These are phyloP conservation scores for Lepeophtheirus nordmannii DNA, from an alignment of 2,888 invertebrate species.

Conservation along the genomic window DNA sequence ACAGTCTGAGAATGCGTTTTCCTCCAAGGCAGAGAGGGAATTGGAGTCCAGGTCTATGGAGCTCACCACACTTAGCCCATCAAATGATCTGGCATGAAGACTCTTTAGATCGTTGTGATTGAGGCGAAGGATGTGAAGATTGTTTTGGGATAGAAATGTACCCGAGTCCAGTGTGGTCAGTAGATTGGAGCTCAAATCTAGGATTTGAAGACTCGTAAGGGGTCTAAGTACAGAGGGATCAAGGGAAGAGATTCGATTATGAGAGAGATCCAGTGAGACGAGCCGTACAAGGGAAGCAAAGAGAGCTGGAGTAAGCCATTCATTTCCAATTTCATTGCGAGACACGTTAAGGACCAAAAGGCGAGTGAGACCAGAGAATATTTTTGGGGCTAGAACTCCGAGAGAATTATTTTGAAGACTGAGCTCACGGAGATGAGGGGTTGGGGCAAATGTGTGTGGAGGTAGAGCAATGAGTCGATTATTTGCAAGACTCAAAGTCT, in stretches of 20 bases:
- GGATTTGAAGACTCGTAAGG: slow-evolving; percentile 64
- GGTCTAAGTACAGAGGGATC: slow-evolving; percentile 70
- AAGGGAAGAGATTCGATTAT: slow-evolving; percentile 61
- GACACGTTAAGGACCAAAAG: slow-evolving; percentile 67
- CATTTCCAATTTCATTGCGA: slow-evolving; percentile 65
- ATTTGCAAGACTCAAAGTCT: slow-evolving; percentile 67
- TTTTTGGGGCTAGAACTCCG: slow-evolving; percentile 62
- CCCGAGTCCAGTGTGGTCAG: slow-evolving; percentile 68
- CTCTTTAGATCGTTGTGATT: slow-evolving; percentile 70
- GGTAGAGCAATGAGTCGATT: slow-evolving; percentile 67
- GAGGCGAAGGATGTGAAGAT: slow-evolving; percentile 69
- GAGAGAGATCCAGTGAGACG: slow-evolving; percentile 67
- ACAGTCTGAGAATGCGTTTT: slow-evolving; percentile 65
- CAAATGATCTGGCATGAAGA: slow-evolving; percentile 67
- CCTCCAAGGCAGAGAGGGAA: slow-evolving; percentile 61
- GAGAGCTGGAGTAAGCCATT: slow-evolving; percentile 64
- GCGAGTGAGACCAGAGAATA: slow-evolving; percentile 69
- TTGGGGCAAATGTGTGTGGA: slow-evolving; percentile 52
- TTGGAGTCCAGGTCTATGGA: slow-evolving; percentile 72
- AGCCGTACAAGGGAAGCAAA: slow-evolving; percentile 74
- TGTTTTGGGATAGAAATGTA: slow-evolving; percentile 77
- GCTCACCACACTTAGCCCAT: slow-evolving; percentile 71
- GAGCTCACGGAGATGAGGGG: slow-evolving; percentile 52
- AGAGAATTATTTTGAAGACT: slow-evolving; percentile 82
- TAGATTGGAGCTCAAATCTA: slow-evolving; percentile 68